A percentile compares a stretch with the other conserved stretches of the same genome.
Evolutionary conservation across 2,797 vertebrate genomes (phyloP).

Genomic region (Heteromormyrus szaboi): DNA sequence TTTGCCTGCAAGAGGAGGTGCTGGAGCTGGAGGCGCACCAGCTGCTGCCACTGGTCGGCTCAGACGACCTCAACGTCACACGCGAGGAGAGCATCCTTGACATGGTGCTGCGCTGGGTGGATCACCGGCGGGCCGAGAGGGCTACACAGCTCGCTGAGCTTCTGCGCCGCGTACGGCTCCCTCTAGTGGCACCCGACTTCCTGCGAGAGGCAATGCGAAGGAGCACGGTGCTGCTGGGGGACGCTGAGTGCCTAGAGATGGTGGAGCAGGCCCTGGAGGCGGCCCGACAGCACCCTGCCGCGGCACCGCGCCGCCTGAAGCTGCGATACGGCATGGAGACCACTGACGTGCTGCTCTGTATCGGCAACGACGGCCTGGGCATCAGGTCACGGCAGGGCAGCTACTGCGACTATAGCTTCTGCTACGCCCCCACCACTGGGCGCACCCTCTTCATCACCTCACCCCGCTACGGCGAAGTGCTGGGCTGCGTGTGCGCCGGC

Average conservation of each 20-base stretch:
- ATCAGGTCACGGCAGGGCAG: slow-evolving; percentile 80
- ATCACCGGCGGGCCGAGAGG: slow-evolving; percentile 59
- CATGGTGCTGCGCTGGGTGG: slow-evolving; percentile 85
- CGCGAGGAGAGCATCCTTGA: slow-evolving; percentile 90
- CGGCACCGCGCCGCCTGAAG: slow-evolving; percentile 63
- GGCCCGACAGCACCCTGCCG: slow-evolving; percentile 62
- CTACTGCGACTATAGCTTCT: slow-evolving; percentile 85
- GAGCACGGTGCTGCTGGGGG: slow-evolving; percentile 76
- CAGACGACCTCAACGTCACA: slow-evolving; percentile 88
- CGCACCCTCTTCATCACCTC: slow-evolving; percentile 88
- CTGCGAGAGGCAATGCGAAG: slow-evolving; percentile 74
- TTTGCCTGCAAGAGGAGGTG: slow-evolving; percentile 85
- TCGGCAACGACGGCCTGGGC: slow-evolving; percentile 82
- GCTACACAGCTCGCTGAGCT: slow-evolving; percentile 74
- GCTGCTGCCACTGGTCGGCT: slow-evolving; percentile 74
- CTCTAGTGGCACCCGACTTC: slow-evolving; percentile 74
- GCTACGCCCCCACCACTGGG: slow-evolving; percentile 72
- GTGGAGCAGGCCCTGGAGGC: slow-evolving; percentile 74
- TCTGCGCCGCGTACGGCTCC: slow-evolving; percentile 81
- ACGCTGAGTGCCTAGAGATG: slow-evolving; percentile 76
- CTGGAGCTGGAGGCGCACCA: slow-evolving; percentile 83
- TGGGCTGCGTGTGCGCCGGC: slow-evolving; percentile 80
- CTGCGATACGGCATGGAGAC: slow-evolving; percentile 96
- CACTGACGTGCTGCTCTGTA: slow-evolving; percentile 84
- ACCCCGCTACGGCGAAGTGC: slow-evolving; percentile 81